Evolutionary conservation across 2,797 vertebrate genomes (phyloP).

Genomic region (Mus minutoides): DNA sequence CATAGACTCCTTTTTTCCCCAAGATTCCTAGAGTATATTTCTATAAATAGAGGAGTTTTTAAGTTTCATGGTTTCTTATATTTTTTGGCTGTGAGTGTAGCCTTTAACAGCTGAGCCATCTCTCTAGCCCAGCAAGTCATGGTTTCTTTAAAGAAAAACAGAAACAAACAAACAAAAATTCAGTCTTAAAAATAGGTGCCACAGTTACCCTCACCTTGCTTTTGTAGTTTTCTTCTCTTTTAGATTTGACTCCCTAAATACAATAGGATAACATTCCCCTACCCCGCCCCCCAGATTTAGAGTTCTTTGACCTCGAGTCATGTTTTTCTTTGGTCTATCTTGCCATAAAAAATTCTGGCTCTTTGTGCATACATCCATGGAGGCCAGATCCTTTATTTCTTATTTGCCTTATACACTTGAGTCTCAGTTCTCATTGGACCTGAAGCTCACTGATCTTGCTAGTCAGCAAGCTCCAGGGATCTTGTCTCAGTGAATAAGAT

Average conservation of each 20-base stretch:
- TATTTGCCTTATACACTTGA: not conserved
- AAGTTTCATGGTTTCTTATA: constrained; percentile 14
- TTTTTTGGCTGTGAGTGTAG: too few species aligned
- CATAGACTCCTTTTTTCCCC: not conserved
- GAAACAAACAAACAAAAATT: not conserved
- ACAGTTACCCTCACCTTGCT: not conserved
- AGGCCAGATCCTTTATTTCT: not conserved
- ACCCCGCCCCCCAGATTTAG: constrained; percentile 27
- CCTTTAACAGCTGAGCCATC: too few species aligned
- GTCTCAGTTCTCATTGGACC: not conserved
- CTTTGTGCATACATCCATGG: not conserved
- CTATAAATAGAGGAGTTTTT: not conserved
- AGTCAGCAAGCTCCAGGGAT: not conserved
- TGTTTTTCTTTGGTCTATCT: constrained; percentile 40
- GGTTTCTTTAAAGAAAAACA: constrained; percentile 33
- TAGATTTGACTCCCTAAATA: not conserved
- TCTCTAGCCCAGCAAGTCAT: not conserved
- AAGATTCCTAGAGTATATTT: constrained; percentile 11
- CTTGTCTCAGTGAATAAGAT: not conserved
- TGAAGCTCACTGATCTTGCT: not conserved
- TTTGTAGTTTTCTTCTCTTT: constrained; percentile 3
- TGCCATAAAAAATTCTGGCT: constrained; percentile 16
- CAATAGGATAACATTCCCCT: constrained; percentile 42
- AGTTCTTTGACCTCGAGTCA: constrained; percentile 32
- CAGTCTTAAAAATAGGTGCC: constrained; percentile 1